Base-by-base conservation (phyloP, 2,113 vertebrate species). In the Acrocephalus kingi region DNA sequence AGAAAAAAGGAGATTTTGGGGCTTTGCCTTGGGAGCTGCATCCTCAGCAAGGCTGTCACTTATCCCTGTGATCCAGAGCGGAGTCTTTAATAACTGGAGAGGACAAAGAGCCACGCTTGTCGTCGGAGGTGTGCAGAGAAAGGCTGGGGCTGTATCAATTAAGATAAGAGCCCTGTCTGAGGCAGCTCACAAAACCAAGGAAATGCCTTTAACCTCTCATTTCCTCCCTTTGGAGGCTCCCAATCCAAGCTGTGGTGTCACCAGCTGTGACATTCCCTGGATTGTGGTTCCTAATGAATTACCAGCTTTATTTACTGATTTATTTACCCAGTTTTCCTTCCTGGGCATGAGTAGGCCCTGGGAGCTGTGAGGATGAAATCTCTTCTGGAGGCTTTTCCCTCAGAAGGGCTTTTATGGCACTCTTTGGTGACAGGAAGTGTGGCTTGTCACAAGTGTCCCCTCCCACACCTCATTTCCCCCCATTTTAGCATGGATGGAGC, bases 131-230 rank as follows among this genome's bases (percentile, higher is more conserved):
- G 31, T 69, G 54, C 18, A 7, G 66, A 59, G 96, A 82, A 64
- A 94, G 62, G 83, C 83, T 81, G 74, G 74, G 61, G 84, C 63
- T 94, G 78, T 46, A 84, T 76, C 96, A 93, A 91, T 93, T 93
- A 76, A 96, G 95, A 94, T 92, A 96, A 94, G 92, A 80, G 61
- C 16, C 12, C 11, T 33, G 84, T 35, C 76, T 87, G 82, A 91
- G 86, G 46, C 85, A 88, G 85, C 67, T 82, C 77, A 39, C 68
- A 48, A 84, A 89, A 30, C 73, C 80, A 72, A 93, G 93, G 92
- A 88, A 85, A 80, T 51, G 66, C 71, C 18, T 69, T 85, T 88
- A 71, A 89, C 84, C 93, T 97, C 93, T 94, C 89, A 82, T 94
- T 91, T 92, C 91, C 91, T 75, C 5, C 0, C 68, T 80, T 80